Base-by-base conservation (phyloP, 2,113 vertebrate species). In the Periophthalmodon schlosseri region DNA sequence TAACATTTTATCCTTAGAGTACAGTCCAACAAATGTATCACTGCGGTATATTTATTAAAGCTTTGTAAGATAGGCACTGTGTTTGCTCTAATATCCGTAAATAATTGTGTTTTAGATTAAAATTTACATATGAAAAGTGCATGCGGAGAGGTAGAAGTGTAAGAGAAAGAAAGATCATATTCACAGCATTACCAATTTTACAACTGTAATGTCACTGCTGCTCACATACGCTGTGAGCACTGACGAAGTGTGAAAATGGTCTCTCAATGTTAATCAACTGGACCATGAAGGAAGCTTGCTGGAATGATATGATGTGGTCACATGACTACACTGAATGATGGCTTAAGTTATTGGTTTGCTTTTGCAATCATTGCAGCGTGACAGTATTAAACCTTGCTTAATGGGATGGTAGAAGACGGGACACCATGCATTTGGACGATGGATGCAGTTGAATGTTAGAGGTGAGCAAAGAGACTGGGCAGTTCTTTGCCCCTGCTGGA, bases 311-410 rank as follows among this genome's bases (percentile, higher is more conserved):
- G 77, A 85, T 80, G 82, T 76, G 16, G 49, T n/a, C 52, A 56
- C 77, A 67, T 79, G 65, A 80, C 79, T 70, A 24, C 34, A 18
- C 50, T 52, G 70, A 54, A 69, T 68, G 75, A 86, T 44, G 54
- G 80, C 49, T 72, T 60, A 61, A 76, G 84, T 78, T 86, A 82
- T 78, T 74, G 79, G 73, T 88, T 90, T 88, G 84, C 85, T 89
- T 93, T 93, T 91, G 87, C 91, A 89, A 90, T 92, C 90, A 84
- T 84, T 89, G 89, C 89, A 87, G 89, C 88, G 80, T 84, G 89
- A 90, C 89, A 88, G 83, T 72, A 36, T 85, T 79, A 87, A 80
- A 87, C 78, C 76, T 69, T 90, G 88, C 86, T n/a, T 28, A 28
- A 80, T 76, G 66, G 65, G 74, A 78, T 60, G 74, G 68, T 65